Conservation (phyloP, 2,797 vertebrate genomes). For the Protosalanx chinensis region DNA sequence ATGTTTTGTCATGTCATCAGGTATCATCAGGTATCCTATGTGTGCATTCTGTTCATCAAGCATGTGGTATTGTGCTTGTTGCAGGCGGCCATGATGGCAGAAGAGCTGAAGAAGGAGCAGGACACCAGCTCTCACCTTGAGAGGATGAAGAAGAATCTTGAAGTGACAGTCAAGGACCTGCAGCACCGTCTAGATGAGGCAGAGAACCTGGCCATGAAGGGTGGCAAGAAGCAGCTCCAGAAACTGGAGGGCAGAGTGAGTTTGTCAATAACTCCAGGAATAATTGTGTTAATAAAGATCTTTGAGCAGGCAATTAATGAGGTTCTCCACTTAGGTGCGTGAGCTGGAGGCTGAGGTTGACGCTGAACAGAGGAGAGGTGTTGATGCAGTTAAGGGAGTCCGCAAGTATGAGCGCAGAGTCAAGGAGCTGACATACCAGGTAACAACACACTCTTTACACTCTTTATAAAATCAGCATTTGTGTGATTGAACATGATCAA, state of each 20-base stretch:
- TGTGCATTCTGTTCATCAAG: too few relatives aligned
- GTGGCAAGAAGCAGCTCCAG: constrained; percentile 91
- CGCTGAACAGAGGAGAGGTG: constrained; percentile 12
- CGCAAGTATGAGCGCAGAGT: constrained; percentile 19
- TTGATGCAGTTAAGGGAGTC: constrained; percentile 10
- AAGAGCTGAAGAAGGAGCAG: constrained; percentile 93
- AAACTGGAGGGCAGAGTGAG: constrained; percentile 83
- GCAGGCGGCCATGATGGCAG: constrained; percentile 93
- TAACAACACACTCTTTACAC: constrained; percentile 28
- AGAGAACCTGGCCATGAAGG: constrained; percentile 88
- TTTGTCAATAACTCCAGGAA: background rate
- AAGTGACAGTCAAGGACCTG: constrained; percentile 87
- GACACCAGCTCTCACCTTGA: constrained; percentile 91
- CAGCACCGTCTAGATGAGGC: constrained; percentile 89
- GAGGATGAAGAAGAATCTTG: constrained; percentile 92
- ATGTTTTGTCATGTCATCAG: too few relatives aligned
- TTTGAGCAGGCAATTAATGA: too few relatives aligned
- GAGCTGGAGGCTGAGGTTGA: constrained; percentile 13
- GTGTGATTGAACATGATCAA: background rate
- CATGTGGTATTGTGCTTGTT: background rate
- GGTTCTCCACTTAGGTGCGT: background rate
- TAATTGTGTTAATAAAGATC: background rate
- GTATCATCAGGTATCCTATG: too few relatives aligned
- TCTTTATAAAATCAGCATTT: background rate
- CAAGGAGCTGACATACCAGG: constrained; percentile 82